Evolutionary conservation across 2,888 invertebrate genomes (phyloP), one percentile per base, ranked within the genome.

Genomic region (Silvanus unidentatus): DNA sequence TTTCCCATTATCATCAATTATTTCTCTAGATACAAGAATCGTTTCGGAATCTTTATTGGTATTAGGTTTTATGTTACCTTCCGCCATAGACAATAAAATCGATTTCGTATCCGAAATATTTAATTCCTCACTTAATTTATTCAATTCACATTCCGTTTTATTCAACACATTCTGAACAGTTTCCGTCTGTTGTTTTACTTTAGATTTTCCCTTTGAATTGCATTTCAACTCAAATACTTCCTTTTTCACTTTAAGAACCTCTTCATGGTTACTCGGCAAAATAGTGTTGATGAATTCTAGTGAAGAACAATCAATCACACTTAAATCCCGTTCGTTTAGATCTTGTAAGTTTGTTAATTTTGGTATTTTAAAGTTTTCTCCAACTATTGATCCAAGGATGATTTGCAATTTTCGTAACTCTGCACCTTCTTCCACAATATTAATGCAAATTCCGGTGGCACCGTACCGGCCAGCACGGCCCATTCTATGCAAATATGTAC

Each of bases 381-480:
- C 78, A 34, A 78, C 79, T 41, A 83, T 75, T n/a, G 71, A 66
- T 2, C 74, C 69, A 28, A 87, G 65, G 37, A 86, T 73, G 40
- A 73, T 68, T 57, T 73, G 73, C 56, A 88, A 83, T 35, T 71
- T 72, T 1, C 65, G 53, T 38, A 77, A 55, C 66, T 93, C 91
- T 42, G 77, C 73, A 4, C 82, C 82, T 39, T 79, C 75, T 56
- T 82, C 76, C 6, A 86, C 72, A 45, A 95, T 79, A 40, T 84
- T 85, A 10, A 95, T 78, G 16, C 89, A 85, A 44, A 81, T 77
- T 41, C 94, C 95, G 67, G 81, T 80, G 1, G 88, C 83, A 1
- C 97, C 98, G 75, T 86, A 98, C 49, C 98, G 77, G 0, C 98
- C 98, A 35, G 96, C 94, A 59, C 98, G 79, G 1, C 98, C 98